phyloP scores from a whole-genome alignment of 2,888 invertebrate species.

The Heliconius cydno region DNA sequence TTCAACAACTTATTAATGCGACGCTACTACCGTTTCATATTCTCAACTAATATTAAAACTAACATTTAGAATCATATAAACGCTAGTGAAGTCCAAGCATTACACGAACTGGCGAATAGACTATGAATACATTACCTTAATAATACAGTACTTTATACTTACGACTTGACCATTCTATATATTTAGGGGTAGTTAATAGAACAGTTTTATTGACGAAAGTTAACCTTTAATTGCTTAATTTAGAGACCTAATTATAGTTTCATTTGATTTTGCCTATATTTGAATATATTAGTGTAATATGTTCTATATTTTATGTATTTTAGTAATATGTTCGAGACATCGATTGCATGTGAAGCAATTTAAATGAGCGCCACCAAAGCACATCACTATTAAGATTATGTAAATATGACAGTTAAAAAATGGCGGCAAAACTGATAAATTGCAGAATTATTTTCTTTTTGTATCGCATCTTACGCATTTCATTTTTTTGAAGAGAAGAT shows the following conservation, averaged over 20 bases:
- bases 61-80: constrained; percentile 11
- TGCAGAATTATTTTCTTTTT: not conserved
- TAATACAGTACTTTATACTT: constrained; percentile 42
- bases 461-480: not conserved
- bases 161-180: constrained; percentile 33
- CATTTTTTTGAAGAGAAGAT: not conserved
- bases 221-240: constrained; percentile 35
- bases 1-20: not conserved
- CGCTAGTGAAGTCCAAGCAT: constrained; percentile 28
- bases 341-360: not conserved
- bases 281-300: constrained; percentile 4
- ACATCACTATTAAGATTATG: not conserved
- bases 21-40: not conserved
- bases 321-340: not conserved
- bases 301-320: not conserved
- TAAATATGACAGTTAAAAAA: not conserved
- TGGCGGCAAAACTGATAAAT: not conserved
- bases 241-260: not conserved
- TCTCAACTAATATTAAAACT: constrained; percentile 12
- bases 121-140: constrained; percentile 47
- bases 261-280: constrained; percentile 1
- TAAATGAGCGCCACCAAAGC: not conserved
- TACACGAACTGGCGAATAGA: constrained; percentile 37
- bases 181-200: constrained; percentile 38
- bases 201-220: constrained; percentile 39